Conservation (phyloP, 2,888 invertebrate genomes). For the Cyclophora albipunctata region DNA sequence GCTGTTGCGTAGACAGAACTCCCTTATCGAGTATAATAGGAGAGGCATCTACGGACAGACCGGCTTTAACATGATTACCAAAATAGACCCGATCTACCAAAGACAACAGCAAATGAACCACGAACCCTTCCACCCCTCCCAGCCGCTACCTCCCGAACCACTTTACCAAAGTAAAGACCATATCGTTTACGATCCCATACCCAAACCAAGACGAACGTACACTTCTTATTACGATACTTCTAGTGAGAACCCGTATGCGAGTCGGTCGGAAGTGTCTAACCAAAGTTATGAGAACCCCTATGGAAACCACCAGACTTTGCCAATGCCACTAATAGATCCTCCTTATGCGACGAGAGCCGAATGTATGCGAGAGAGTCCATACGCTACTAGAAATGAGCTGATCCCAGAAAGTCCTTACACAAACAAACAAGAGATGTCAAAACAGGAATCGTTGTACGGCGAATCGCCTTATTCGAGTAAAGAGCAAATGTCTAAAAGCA, state of each 20-base stretch:
- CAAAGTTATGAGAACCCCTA: constrained; percentile 65
- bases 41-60: constrained; percentile 64
- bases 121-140: constrained; percentile 68
- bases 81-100: constrained; percentile 75
- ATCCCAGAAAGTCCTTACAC: constrained; percentile 39
- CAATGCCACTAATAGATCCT: constrained; percentile 58
- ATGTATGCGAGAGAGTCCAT: constrained; percentile 34
- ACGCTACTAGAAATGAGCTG: constrained; percentile 35
- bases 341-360: constrained; percentile 36
- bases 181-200: constrained; percentile 67
- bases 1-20: constrained; percentile 69
- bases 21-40: constrained; percentile 69
- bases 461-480: constrained; percentile 67
- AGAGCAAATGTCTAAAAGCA: constrained; percentile 60
- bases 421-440: constrained; percentile 43
- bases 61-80: constrained; percentile 72
- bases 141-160: constrained; percentile 71
- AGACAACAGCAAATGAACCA: constrained; percentile 68
- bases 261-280: constrained; percentile 57
- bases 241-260: constrained; percentile 59
- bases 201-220: constrained; percentile 69
- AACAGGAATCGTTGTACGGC: constrained; percentile 50
- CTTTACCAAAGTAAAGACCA: constrained; percentile 71
- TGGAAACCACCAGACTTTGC: constrained; percentile 53
- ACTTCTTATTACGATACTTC: constrained; percentile 65